Evolutionary conservation across 2,113 vertebrate genomes (phyloP).

Genomic region (Sceloporus undulatus): DNA sequence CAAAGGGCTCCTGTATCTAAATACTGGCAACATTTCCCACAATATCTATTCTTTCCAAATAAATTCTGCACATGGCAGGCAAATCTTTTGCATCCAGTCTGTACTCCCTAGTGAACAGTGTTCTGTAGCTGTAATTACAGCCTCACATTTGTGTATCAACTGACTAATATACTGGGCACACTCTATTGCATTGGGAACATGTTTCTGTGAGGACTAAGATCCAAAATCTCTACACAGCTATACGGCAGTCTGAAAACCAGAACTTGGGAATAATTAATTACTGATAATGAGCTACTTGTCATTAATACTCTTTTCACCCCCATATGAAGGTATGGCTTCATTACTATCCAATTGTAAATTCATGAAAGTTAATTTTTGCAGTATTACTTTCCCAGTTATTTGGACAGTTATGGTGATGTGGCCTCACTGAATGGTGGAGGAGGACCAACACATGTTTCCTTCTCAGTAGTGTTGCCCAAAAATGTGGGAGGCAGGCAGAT

Average conservation of each 20-base stretch:
- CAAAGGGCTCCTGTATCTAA: slow-evolving; percentile 71
- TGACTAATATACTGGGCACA: slow-evolving; percentile 68
- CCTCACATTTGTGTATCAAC: slow-evolving; percentile 60
- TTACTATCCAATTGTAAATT: too few relatives aligned
- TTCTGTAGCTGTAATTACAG: slow-evolving; percentile 71
- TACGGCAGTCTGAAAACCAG: slow-evolving; percentile 58
- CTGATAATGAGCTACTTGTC: neutral
- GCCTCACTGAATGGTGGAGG: too few relatives aligned
- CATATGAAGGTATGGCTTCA: too few relatives aligned
- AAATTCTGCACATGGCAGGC: slow-evolving; percentile 63
- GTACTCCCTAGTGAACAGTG: slow-evolving; percentile 59
- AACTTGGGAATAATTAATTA: neutral
- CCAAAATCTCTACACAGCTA: slow-evolving; percentile 46
- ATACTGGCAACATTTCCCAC: slow-evolving; percentile 61
- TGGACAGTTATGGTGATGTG: too few relatives aligned
- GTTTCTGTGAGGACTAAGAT: slow-evolving; percentile 33
- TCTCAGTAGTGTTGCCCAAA: too few relatives aligned
- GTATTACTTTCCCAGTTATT: too few relatives aligned
- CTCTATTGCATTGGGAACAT: slow-evolving; percentile 55
- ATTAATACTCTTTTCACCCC: too few relatives aligned
- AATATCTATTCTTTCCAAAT: slow-evolving; percentile 67
- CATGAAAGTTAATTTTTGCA: too few relatives aligned
- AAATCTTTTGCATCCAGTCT: slow-evolving; percentile 55
- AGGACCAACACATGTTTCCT: too few relatives aligned
- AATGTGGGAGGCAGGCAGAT: too few relatives aligned